Base-by-base conservation (phyloP, 2,888 invertebrate species). In the Dicyrtomina minuta region DNA sequence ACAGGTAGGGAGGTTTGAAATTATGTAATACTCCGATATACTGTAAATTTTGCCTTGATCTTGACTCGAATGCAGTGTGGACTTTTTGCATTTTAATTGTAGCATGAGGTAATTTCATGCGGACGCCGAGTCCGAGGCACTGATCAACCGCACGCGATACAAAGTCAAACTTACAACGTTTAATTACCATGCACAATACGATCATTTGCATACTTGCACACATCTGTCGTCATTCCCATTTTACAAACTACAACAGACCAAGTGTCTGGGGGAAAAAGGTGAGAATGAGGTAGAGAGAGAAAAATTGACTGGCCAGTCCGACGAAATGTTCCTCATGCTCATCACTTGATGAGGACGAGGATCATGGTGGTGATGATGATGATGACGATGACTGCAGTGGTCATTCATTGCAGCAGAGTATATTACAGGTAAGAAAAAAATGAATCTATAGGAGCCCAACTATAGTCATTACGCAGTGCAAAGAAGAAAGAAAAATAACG, bases 61-160 rank as follows among this genome's bases (percentile, higher is more conserved):
- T 46, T n/a, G n/a, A n/a, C n/a, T n/a, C n/a, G n/a, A n/a, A n/a
- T n/a, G n/a, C n/a, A n/a, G n/a, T n/a, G n/a, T n/a, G n/a, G n/a
- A n/a, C n/a, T n/a, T n/a, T n/a, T n/a, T n/a, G n/a, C n/a, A n/a
- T n/a, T 33, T 33, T 33, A 33, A 33, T 33, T 33, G 33, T n/a
- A n/a, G n/a, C n/a, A n/a, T n/a, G n/a, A 33, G 8, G 33, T 33
- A 33, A 33, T 8, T 33, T n/a, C n/a, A n/a, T n/a, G 43, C 13
- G 10, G 13, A 8, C 43, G 8, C 43, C 43, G 13, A 8, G 43
- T 13, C 13, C 46, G 12, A 46, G n/a, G 4, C 58, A 58, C 15
- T 17, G 6, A 58, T 58, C 33, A 33, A 24, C 60, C 27, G 61
- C 61, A 61, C 61, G 46, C 61, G 61, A 61, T 43, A 27, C 61